Percentiles rank a stretch among this genome's conserved stretches.
Conservation (phyloP, 2,797 vertebrate genomes). For the Anabacerthia variegaticeps region DNA sequence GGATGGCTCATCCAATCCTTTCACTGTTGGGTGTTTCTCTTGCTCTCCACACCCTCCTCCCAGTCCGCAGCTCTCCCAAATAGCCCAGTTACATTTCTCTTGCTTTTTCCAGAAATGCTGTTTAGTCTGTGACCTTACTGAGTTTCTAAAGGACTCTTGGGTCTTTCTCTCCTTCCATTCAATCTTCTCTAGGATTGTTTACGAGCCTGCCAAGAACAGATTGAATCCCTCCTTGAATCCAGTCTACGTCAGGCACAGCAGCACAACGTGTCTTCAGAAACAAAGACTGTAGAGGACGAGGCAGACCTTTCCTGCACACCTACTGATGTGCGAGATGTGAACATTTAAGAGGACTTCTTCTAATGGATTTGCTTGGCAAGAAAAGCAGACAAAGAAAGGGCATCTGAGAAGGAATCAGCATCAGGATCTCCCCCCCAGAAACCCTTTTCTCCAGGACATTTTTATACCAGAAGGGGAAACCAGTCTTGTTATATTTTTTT, state of each 20-base stretch:
- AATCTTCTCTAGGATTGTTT: slow-evolving; percentile 89
- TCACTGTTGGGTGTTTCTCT: accelerated
- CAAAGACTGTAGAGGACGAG: slow-evolving; percentile 90
- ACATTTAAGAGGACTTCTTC: slow-evolving; percentile 85
- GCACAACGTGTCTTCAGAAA: slow-evolving; percentile 83
- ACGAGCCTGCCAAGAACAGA: slow-evolving; percentile 98
- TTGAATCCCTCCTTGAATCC: slow-evolving; percentile 93
- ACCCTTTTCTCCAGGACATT: slow-evolving; percentile 74
- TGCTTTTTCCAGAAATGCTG: not conserved
- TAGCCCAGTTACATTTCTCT: not conserved
- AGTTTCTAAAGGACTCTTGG: slow-evolving; percentile 50
- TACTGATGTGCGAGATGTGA: slow-evolving; percentile 94
- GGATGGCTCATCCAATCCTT: not conserved
- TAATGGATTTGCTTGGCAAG: slow-evolving; percentile 60
- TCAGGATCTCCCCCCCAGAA: slow-evolving; percentile 65
- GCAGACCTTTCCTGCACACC: slow-evolving; percentile 93
- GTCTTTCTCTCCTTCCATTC: slow-evolving; percentile 22
- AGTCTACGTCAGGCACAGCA: slow-evolving; percentile 95
- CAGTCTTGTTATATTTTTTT: slow-evolving; percentile 66
- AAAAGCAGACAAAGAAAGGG: slow-evolving; percentile 70
- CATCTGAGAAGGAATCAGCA: slow-evolving; percentile 72
- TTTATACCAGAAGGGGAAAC: slow-evolving; percentile 76
- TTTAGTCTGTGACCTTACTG: not conserved
- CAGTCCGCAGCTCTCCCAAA: not conserved
- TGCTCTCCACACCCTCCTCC: not conserved